Base-by-base conservation (phyloP, 1,140 invertebrate species). In the Mesaphorura yosii region DNA sequence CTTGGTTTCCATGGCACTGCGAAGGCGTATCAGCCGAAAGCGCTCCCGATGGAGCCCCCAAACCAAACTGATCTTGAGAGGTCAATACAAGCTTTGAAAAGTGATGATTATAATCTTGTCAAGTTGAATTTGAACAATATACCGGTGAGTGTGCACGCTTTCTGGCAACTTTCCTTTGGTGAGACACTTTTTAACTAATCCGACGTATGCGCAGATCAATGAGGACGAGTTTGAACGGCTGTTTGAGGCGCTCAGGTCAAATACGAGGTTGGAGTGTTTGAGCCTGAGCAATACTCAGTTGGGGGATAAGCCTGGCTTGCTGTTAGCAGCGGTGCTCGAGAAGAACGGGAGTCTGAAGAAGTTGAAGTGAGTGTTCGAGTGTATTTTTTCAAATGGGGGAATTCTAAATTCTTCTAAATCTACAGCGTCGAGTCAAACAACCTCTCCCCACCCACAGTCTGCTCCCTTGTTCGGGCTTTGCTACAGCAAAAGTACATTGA, bases 51-150 rank as follows among this genome's bases (percentile, higher is more conserved):
- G 69, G 90, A 95, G 66, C 90, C 92, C 53, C 90, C 91, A 51
- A 98, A 98, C 69, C 78, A 79, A 65, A 95, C 92, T 59, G 89
- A 97, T 69, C 80, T 89, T 27, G 91, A 95, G 52, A 82, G 87
- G 59, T 87, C 86, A 57, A 84, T 96, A 64, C 81, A 86, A 70
- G 79, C 83, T 72, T 81, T 95, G 34, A 77, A 86, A 65, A 81
- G 85, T 51, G 88, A 98, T 69, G 91, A 97, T 74, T 73, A 81
- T 57, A 80, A 81, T 66, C 72, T 93, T 64, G 81, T 80, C 67
- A 84, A 89, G 71, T 76, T 96, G 65, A 96, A 96, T 73, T 90
- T 88, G 78, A 96, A 96, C 75, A 96, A 96, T 73, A 95, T 96
- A 74, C 92, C 89, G 78, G 88, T 89, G 70, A 61, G 53, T 57